Evolutionary conservation across 30 jellyfish, hydroid and myxozoan genomes (phyloP).

Genomic region (Aurelia aurita complex sp. Pacific): DNA sequence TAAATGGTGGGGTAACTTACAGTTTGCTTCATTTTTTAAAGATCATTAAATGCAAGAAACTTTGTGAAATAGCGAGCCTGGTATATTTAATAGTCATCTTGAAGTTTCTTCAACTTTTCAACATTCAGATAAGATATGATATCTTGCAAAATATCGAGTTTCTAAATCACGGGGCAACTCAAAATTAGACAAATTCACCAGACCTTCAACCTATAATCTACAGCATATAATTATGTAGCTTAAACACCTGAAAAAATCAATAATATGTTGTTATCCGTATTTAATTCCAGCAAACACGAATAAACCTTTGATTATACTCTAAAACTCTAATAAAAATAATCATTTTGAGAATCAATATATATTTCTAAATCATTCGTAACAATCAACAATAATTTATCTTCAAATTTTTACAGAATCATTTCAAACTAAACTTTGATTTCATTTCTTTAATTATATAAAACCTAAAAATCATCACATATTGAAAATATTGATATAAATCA

Average conservation of each 20-base stretch:
- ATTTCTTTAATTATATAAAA: conserved; percentile 35
- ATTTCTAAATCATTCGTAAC: conserved; percentile 41
- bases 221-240: too few species aligned
- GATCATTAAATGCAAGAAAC: background rate
- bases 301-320: background rate
- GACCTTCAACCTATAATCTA: background rate
- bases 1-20: background rate
- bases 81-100: too few species aligned
- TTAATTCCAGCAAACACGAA: conserved; percentile 31
- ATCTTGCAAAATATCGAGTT: too few species aligned
- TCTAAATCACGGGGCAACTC: too few species aligned
- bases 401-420: conserved; percentile 37
- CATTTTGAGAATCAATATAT: conserved; percentile 15
- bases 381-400: conserved; percentile 47
- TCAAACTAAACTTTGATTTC: conserved; percentile 19
- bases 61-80: too few species aligned
- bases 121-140: too few species aligned
- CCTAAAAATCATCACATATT: conserved; percentile 30
- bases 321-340: conserved; percentile 2
- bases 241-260: too few species aligned
- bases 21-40: too few species aligned
- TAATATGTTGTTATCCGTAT: background rate
- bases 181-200: background rate
- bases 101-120: too few species aligned
- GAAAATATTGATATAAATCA: conserved; percentile 37